A percentile compares a stretch with the other conserved stretches of the same genome.
Conservation (phyloP, 1,140 invertebrate genomes). For the Procambarus virginalis region DNA sequence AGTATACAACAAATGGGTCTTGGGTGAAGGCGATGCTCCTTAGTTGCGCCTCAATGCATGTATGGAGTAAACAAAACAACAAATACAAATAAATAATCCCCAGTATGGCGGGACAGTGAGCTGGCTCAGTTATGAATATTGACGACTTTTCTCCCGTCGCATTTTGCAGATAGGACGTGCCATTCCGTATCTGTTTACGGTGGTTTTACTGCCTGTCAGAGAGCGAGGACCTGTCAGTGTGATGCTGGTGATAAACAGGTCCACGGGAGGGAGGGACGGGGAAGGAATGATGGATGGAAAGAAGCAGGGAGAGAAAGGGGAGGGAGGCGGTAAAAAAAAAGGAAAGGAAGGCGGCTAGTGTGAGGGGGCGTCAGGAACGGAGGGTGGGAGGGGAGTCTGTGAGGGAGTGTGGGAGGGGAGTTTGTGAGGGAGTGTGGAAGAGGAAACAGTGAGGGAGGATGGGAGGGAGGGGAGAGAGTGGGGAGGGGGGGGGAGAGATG, state of each 20-base stretch:
- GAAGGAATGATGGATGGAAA: background rate
- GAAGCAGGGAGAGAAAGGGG: background rate
- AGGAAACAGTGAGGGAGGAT: background rate
- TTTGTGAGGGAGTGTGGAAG: no score
- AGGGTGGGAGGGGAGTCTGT: background rate
- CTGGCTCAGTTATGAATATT: constrained; percentile 34
- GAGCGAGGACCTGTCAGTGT: constrained; percentile 16
- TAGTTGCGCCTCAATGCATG: background rate
- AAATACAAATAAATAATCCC: background rate
- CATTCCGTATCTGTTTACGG: constrained; percentile 19
- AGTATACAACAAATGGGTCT: no score
- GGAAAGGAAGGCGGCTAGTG: background rate
- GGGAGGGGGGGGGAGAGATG: constrained; percentile 13
- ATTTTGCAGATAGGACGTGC: constrained; percentile 30
- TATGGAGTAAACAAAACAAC: background rate
- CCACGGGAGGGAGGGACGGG: background rate
- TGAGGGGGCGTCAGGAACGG: no score
- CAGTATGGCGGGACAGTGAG: background rate
- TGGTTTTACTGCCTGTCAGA: constrained; percentile 33
- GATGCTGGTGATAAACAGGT: constrained; percentile 1
- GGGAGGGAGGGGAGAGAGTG: background rate
- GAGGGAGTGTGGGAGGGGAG: background rate
- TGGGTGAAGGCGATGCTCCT: background rate
- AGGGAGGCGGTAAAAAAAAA: background rate
- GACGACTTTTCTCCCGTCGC: constrained; percentile 24